Conservation (phyloP, 92 coral and sea anemone genomes). For the Diadumene lineata region DNA sequence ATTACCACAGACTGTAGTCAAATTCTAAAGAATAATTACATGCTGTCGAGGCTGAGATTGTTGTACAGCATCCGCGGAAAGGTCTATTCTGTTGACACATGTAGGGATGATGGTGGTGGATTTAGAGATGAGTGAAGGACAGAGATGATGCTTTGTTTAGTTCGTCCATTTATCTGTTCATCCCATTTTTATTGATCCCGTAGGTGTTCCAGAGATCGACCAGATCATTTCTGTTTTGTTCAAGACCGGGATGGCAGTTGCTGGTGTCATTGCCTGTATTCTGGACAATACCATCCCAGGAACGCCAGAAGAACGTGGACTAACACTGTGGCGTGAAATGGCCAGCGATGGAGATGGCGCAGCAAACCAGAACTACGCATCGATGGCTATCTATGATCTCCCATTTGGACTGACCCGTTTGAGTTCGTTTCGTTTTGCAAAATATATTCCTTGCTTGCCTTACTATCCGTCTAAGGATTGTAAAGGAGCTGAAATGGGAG, state of each 20-base stretch:
- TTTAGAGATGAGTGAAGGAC: background rate
- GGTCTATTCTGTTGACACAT: no score
- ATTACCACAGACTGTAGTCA: no score
- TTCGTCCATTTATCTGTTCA: background rate
- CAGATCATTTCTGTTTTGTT: conserved; percentile 67
- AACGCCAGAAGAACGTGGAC: conserved; percentile 73
- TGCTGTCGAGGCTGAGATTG: no score
- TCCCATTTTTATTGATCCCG: background rate
- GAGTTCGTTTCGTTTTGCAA: conserved; percentile 47
- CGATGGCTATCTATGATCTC: conserved; percentile 65
- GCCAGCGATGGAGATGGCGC: background rate
- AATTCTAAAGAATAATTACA: no score
- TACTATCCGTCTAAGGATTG: conserved; percentile 60
- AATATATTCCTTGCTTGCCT: conserved; percentile 72
- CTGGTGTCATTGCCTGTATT: conserved; percentile 47
- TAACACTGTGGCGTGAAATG: conserved; percentile 47
- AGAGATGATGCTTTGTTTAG: background rate
- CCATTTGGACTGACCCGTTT: conserved; percentile 72
- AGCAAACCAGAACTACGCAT: conserved; percentile 20
- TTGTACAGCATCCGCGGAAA: no score
- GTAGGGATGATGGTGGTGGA: no score
- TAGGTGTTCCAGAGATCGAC: conserved; percentile 65
- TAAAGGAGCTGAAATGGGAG: no score
- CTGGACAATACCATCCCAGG: conserved; percentile 73
- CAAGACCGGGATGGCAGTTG: conserved; percentile 79